A percentile compares a stretch with the other conserved stretches of the same genome.
Evolutionary conservation across 2,888 invertebrate species (phyloP).

Genomic region (Cosmia trapezina): DNA sequence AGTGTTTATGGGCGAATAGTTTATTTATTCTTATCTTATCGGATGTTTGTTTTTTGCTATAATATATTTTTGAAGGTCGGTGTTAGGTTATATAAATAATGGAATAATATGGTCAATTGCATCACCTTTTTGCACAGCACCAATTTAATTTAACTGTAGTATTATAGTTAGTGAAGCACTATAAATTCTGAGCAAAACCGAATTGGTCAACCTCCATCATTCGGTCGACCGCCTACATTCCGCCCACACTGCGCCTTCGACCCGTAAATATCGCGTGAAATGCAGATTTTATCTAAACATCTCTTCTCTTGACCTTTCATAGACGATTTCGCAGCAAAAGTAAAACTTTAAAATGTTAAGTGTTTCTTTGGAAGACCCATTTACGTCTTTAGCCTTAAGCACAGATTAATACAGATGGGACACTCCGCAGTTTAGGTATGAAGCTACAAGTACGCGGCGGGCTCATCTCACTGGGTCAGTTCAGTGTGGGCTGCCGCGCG

Average conservation of each 20-base stretch:
- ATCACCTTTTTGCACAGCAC: not conserved
- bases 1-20: too few species aligned
- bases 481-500: too few species aligned
- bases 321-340: not conserved
- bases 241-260: constrained; percentile 22
- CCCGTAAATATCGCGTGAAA: constrained; percentile 9
- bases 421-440: too few species aligned
- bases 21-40: too few species aligned
- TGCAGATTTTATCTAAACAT: constrained; percentile 24
- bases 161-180: not conserved
- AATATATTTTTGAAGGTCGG: too few species aligned
- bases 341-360: not conserved
- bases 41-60: too few species aligned
- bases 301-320: constrained; percentile 10
- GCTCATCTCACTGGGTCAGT: too few species aligned
- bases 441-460: too few species aligned
- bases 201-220: not conserved
- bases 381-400: too few species aligned
- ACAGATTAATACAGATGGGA: too few species aligned
- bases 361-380: not conserved
- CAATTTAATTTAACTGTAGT: not conserved
- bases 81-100: too few species aligned
- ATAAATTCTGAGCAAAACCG: not conserved
- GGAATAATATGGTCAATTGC: too few species aligned
- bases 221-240: not conserved